Base-by-base conservation (phyloP, 2,888 invertebrate species). In the Mylabris sibirica region DNA sequence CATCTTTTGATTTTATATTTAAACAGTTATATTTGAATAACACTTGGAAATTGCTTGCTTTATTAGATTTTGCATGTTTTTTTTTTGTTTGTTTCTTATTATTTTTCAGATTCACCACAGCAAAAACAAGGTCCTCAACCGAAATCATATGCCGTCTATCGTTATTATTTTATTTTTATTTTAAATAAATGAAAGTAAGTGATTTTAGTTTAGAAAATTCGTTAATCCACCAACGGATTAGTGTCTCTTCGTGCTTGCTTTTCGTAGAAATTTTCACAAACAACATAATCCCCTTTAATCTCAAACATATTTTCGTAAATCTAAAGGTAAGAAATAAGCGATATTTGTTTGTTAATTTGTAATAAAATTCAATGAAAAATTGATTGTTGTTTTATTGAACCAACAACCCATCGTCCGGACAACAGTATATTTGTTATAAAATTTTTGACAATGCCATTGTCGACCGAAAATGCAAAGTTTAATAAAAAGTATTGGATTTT, bases 21-120 rank as follows among this genome's bases (percentile, higher is more conserved):
- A 49, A 49, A 17, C 17, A 17, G 12, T n/a, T 8, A 17, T 12
- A 44, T 17, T 17, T 17, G n/a, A n/a, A 67, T 72, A 71, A 66
- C 68, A 70, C 69, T 72, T 71, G 71, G 71, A 65, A 69, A 69
- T 66, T 72, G 71, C 69, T 72, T 69, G 69, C 69, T 72, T 69
- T 66, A 35, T 60, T 67, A 65, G 64, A 65, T 26, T 68, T 60
- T 72, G 71, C 71, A 72, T 72, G 71, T 69, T 35, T 67, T 70
- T 67, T 70, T 66, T 49, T 49, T 49, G 49, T 44, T 44, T 30
- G 30, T 41, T 44, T 44, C 68, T 65, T 60, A 65, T 67, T 64
- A 70, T 69, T 67, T 69, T 70, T 57, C 70, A 70, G 70, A 63
- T 67, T 53, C 68, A 63, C 17, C 69, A 60, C 3, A 2, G 4